A percentile compares a stretch with the other conserved stretches of the same genome.
These are phyloP conservation scores for Ectemnius lituratus DNA, from an alignment of 2,888 invertebrate genomes.

Conservation along the genomic window DNA sequence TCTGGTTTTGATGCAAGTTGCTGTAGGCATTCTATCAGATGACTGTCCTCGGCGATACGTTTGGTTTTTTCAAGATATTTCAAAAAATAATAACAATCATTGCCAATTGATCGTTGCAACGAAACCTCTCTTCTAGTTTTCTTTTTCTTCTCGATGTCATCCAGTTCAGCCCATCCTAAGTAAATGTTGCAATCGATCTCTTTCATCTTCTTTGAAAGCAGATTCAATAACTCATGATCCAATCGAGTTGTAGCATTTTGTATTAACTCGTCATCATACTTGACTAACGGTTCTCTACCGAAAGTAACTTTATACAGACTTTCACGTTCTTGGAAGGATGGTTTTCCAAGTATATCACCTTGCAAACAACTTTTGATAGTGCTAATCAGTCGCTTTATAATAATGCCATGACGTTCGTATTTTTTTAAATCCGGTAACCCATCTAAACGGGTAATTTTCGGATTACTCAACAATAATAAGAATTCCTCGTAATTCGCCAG, in stretches of 20 bases:
- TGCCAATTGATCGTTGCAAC: slow-evolving; percentile 69
- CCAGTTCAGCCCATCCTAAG: slow-evolving; percentile 69
- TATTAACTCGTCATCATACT: slow-evolving; percentile 45
- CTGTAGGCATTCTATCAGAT: slow-evolving; percentile 62
- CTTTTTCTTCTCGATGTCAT: slow-evolving; percentile 60
- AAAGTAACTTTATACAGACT: slow-evolving; percentile 67
- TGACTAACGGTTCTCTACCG: slow-evolving; percentile 52
- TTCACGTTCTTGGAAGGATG: slow-evolving; percentile 29
- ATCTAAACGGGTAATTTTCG: slow-evolving; percentile 51
- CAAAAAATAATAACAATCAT: slow-evolving; percentile 65
- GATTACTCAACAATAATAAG: slow-evolving; percentile 51
- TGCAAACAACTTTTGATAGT: slow-evolving; percentile 56
- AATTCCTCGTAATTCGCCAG: slow-evolving; percentile 63
- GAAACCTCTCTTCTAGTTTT: slow-evolving; percentile 57
- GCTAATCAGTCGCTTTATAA: slow-evolving; percentile 62
- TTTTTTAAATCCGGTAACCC: slow-evolving; percentile 39
- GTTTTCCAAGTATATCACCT: slow-evolving; percentile 9
- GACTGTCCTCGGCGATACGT: slow-evolving; percentile 51
- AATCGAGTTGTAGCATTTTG: slow-evolving; percentile 47
- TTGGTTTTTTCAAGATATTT: slow-evolving; percentile 55
- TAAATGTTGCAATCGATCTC: slow-evolving; percentile 68
- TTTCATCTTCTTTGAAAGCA: slow-evolving; percentile 66
- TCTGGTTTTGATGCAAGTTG: slow-evolving; percentile 65
- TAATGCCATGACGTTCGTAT: slow-evolving; percentile 59
- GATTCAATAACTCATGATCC: slow-evolving; percentile 55